A percentile compares a stretch with the other conserved stretches of the same genome.
phyloP scores from a whole-genome alignment of 2,888 invertebrate genomes.

The Caenorhabditis sp. region DNA sequence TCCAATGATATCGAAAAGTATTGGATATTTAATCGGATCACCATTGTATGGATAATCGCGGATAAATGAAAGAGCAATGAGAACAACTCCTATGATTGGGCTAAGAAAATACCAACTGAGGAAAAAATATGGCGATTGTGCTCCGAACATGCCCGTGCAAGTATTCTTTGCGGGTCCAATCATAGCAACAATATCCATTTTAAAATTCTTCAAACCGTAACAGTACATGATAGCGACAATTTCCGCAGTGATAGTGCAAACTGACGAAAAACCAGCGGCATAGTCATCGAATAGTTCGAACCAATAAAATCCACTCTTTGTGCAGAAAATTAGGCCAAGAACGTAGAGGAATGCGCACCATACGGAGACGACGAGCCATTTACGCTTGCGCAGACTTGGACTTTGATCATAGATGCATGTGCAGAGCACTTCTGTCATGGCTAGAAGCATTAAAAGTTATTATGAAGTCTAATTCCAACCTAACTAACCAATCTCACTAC shows the following conservation, averaged over 20 bases:
- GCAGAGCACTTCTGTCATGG: conserved; percentile 3
- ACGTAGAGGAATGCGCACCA: neutral
- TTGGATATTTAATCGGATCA: conserved; percentile 11
- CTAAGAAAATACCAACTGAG: conserved; percentile 17
- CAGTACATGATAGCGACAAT: neutral
- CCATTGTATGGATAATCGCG: conserved; percentile 16
- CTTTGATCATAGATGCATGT: conserved; percentile 2
- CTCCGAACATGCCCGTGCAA: neutral
- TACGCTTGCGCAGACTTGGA: neutral
- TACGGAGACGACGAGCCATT: neutral
- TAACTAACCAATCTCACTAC: conserved; percentile 25
- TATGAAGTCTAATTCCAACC: neutral
- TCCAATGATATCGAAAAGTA: conserved; percentile 20
- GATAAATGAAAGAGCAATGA: conserved; percentile 6
- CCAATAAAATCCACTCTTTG: neutral
- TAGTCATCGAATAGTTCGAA: conserved; percentile 2
- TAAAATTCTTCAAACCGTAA: neutral
- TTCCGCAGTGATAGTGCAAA: neutral
- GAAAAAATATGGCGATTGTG: conserved; percentile 12
- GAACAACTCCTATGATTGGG: conserved; percentile 12
- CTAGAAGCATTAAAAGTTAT: too few species aligned
- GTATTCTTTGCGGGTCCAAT: neutral
- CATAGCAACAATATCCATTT: neutral
- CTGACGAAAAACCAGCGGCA: conserved; percentile 5
- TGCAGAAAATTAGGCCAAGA: neutral